Conservation (phyloP, 2,797 vertebrate genomes). For the Enteromius paludinosus region DNA sequence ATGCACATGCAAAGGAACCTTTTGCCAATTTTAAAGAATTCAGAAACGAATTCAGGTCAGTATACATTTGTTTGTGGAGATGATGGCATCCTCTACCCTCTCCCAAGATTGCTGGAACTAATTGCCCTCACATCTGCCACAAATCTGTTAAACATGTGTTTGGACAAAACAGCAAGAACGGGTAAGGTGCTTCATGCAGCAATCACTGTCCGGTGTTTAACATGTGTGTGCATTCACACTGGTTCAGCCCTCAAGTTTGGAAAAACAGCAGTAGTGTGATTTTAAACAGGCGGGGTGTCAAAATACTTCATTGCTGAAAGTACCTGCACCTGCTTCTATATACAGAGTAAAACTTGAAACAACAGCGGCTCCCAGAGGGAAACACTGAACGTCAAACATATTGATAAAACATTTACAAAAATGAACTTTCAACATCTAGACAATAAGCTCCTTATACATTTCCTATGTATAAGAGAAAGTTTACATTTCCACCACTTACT, state of each 20-base stretch:
- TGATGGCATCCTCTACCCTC: slow-evolving; percentile 23
- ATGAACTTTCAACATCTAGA: background rate
- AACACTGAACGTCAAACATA: background rate
- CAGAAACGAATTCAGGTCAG: background rate
- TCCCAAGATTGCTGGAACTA: slow-evolving; percentile 27
- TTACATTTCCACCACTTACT: background rate
- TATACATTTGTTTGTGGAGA: slow-evolving; percentile 16
- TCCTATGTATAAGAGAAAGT: background rate
- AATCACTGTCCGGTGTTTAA: background rate
- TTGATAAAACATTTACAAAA: background rate
- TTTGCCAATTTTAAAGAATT: background rate
- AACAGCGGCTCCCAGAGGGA: slow-evolving; percentile 58
- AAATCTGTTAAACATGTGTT: slow-evolving; percentile 45
- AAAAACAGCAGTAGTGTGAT: slow-evolving; percentile 27
- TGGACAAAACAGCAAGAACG: slow-evolving; percentile 6
- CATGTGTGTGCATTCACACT: background rate
- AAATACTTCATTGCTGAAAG: background rate
- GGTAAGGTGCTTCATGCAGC: slow-evolving; percentile 11
- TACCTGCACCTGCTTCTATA: slow-evolving; percentile 39
- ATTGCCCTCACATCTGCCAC: slow-evolving; percentile 46
- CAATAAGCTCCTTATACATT: background rate
- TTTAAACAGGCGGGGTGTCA: slow-evolving; percentile 2
- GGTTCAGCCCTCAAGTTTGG: background rate
- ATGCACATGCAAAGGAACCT: background rate
- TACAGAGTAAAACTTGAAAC: slow-evolving; percentile 17